A percentile compares a stretch with the other conserved stretches of the same genome.
Conservation (phyloP, 2,888 invertebrate genomes). For the Cantharis rufa region DNA sequence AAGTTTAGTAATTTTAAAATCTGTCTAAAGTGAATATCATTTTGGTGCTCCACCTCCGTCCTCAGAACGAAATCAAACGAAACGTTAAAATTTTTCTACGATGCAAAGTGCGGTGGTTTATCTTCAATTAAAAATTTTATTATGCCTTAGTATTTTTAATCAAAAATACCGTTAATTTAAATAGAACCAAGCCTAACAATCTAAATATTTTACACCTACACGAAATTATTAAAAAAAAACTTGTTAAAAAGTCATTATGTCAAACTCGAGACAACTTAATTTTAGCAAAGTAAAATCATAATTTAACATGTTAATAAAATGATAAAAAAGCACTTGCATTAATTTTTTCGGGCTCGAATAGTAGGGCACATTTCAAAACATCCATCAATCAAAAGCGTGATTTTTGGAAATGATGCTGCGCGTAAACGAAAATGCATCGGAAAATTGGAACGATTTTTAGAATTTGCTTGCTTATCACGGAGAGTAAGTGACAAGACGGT, state of each 20-base stretch:
- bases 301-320: background rate
- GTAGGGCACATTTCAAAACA: background rate
- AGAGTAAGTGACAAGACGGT: constrained; percentile 10
- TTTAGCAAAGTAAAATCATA: background rate
- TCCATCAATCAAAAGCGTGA: background rate
- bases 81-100: background rate
- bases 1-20: constrained; percentile 1
- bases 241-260: constrained; percentile 3
- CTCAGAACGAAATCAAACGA: background rate
- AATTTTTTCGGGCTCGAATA: background rate
- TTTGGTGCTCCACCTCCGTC: constrained; percentile 8
- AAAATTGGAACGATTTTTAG: background rate
- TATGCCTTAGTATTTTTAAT: background rate
- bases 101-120: background rate
- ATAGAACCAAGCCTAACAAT: background rate
- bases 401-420: background rate
- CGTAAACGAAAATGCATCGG: background rate
- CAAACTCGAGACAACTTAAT: background rate
- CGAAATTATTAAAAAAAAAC: background rate
- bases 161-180: background rate
- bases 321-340: background rate
- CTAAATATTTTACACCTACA: background rate
- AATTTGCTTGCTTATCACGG: background rate
- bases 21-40: constrained; percentile 9
- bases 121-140: background rate